Base-by-base conservation (phyloP, 2,888 invertebrate species). In the Aleiodes testaceus region DNA sequence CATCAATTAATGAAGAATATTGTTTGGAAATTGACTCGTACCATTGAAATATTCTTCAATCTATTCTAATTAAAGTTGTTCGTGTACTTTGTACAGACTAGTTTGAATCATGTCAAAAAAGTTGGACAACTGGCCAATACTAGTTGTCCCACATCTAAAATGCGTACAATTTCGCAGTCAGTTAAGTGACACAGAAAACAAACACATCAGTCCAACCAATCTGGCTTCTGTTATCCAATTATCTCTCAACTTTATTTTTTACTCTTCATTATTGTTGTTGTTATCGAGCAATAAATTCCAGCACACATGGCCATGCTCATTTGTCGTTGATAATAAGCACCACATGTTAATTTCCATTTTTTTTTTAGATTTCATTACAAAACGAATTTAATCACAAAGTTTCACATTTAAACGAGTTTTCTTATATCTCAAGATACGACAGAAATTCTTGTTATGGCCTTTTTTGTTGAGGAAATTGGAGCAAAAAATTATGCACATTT, bases 221-320 rank as follows among this genome's bases (percentile, higher is more conserved):
- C 77, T 71, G 85, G 85, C 85, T 86, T 86, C 85, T 76, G 74
- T 79, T 77, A 86, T 86, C 84, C 85, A 85, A 85, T 86, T 86
- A 86, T 72, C 65, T 63, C 70, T n/a, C n/a, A n/a, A n/a, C n/a
- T 68, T 70, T 75, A 74, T 79, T 80, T 78, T 83, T 16, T 49
- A 45, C n/a, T 49, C 81, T 78, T 80, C 77, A 77, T 80, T 77
- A 78, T 80, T 78, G 75, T 11, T 44, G 36, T 63, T 63, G n/a
- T 63, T 63, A 63, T 42, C 61, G 5, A 12, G 22, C 14, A 61
- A 61, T 44, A 63, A 42, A 63, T 18, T 42, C 20, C 20, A 44
- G 4, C 12, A n/a, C 61, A 63, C 61, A 63, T 63, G 61, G 61
- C 61, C 45, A 63, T 63, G 18, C 55, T 55, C 26, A 30, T 36